Evolutionary conservation across 30 jellyfish, hydroid and myxozoan genomes (phyloP).

Genomic region (Turritopsis rubra): DNA sequence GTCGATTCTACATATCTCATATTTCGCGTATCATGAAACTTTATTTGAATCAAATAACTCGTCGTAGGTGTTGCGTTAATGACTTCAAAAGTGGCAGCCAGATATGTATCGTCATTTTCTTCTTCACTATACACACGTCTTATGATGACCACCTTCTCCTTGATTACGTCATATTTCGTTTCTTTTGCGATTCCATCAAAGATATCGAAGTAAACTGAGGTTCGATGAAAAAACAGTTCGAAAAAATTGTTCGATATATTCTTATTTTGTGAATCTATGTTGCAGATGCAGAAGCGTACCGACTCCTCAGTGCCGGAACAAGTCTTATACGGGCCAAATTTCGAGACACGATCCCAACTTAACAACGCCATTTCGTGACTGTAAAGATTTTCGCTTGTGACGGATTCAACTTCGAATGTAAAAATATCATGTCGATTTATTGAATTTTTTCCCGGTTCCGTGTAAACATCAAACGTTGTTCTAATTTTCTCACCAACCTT

Average conservation of each 20-base stretch:
- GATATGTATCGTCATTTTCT: not conserved
- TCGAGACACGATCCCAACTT: constrained; percentile 4
- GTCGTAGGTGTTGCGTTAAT: not conserved
- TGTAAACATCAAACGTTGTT: constrained; percentile 1
- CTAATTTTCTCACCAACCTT: not conserved
- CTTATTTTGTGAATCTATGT: not conserved
- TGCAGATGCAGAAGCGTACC: not conserved
- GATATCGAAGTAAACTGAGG: not conserved
- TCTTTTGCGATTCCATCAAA: not conserved
- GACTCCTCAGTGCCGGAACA: not conserved
- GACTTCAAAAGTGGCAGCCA: not conserved
- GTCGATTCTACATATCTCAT: not conserved
- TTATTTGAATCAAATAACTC: not conserved
- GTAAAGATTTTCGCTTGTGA: not conserved
- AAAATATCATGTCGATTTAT: constrained; percentile 1
- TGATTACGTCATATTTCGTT: not conserved
- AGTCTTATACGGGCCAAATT: not conserved
- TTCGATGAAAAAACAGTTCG: not conserved
- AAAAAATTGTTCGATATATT: not conserved
- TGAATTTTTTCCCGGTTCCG: not conserved
- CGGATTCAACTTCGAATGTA: not conserved
- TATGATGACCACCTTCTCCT: not conserved
- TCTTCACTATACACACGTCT: not conserved
- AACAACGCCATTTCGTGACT: not conserved
- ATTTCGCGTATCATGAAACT: not conserved